A percentile compares a stretch with the other conserved stretches of the same genome.
These are phyloP conservation scores for Pyrgilauda ruficollis DNA, from an alignment of 2,113 vertebrate genomes.

Conservation along the genomic window DNA sequence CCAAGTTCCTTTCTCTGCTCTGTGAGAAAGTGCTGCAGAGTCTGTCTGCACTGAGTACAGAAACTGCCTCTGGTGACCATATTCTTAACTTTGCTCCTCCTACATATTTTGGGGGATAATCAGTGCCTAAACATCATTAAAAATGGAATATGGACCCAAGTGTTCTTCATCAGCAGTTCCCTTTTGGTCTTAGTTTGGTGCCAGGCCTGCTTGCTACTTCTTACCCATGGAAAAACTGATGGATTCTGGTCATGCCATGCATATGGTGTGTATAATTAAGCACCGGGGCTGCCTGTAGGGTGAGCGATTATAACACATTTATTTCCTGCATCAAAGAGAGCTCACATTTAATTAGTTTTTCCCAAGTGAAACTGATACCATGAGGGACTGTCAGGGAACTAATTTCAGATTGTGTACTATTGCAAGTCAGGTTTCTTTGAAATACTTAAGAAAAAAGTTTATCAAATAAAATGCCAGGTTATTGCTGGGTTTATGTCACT, in stretches of 20 bases:
- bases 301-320: background rate
- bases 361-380: slow-evolving; percentile 10
- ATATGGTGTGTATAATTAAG: background rate
- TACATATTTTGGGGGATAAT: background rate
- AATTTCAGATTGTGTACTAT: slow-evolving; percentile 1
- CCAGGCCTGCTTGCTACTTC: background rate
- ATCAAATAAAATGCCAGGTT: background rate
- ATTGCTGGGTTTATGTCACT: background rate
- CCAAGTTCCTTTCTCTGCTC: background rate
- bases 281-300: background rate
- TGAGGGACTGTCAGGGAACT: background rate
- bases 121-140: background rate
- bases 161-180: background rate
- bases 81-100: background rate
- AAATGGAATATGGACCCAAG: background rate
- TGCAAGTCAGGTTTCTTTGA: slow-evolving; percentile 21
- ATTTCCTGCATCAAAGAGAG: slow-evolving; percentile 35
- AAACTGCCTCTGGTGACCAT: background rate
- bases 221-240: background rate
- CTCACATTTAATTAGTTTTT: slow-evolving; percentile 50
- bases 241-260: background rate
- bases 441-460: background rate
- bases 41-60: background rate
- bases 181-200: background rate
- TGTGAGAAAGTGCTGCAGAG: background rate